Conservation (phyloP, 2,888 invertebrate species). For the Carterocephalus palaemon region DNA sequence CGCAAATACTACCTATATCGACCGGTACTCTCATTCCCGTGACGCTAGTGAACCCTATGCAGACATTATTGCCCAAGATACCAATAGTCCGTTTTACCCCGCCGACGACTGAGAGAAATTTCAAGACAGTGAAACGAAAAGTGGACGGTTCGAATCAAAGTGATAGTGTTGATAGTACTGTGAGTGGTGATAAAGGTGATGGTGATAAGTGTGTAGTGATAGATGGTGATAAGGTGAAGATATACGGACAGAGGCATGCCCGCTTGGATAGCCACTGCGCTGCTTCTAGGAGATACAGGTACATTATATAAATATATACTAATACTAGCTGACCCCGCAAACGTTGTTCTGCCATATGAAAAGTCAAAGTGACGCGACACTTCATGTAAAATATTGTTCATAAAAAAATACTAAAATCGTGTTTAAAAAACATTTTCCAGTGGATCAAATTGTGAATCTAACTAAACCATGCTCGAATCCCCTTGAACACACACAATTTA, state of each 20-base stretch:
- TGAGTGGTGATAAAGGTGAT: conserved; percentile 20
- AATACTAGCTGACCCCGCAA: no score
- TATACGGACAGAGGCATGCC: conserved; percentile 9
- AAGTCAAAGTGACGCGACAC: no score
- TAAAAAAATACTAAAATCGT: no score
- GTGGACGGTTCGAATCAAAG: conserved; percentile 19
- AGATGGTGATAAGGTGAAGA: conserved; percentile 8
- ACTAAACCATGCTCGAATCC: no score
- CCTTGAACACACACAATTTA: no score
- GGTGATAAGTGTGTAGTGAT: conserved; percentile 20
- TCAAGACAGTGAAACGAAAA: conserved; percentile 29
- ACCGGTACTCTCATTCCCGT: conserved; percentile 56
- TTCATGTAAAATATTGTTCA: no score
- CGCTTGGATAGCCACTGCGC: conserved; percentile 47
- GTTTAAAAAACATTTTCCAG: no score
- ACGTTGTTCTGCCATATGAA: no score
- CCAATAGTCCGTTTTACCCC: conserved; percentile 47
- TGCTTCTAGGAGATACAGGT: conserved; percentile 55
- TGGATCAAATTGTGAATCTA: no score
- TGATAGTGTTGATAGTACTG: conserved; percentile 25
- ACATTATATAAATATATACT: background rate
- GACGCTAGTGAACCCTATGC: conserved; percentile 30
- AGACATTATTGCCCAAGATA: conserved; percentile 40
- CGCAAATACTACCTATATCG: conserved; percentile 41
- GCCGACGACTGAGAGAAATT: conserved; percentile 25